These are phyloP conservation scores for Tribolium freemani DNA, from an alignment of 2,888 invertebrate genomes.

Conservation along the genomic window DNA sequence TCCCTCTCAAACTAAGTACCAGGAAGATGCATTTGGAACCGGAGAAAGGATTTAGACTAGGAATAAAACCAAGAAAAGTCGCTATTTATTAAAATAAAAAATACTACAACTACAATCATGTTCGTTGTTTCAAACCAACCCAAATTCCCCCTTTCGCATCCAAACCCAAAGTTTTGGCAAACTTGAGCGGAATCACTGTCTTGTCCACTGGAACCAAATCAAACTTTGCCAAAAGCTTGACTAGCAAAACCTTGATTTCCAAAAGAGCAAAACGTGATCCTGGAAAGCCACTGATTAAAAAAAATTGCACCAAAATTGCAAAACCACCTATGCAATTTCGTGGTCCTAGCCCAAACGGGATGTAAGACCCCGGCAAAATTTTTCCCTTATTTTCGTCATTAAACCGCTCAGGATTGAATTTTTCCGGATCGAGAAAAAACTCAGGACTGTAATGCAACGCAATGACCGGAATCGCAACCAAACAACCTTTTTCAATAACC, in stretches of 20 bases:
- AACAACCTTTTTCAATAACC: slow-evolving; percentile 67
- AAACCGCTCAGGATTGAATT: slow-evolving; percentile 68
- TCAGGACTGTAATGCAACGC: slow-evolving; percentile 72
- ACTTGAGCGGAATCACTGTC: slow-evolving; percentile 54
- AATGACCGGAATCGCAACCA: slow-evolving; percentile 68
- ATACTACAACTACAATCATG: slow-evolving; percentile 2
- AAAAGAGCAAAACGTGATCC: slow-evolving; percentile 62
- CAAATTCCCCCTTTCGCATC: slow-evolving; percentile 52
- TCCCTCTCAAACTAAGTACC: slow-evolving; percentile 57
- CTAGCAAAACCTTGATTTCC: slow-evolving; percentile 60
- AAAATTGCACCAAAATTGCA: neutral
- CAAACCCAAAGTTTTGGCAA: slow-evolving; percentile 48
- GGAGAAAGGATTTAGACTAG: slow-evolving; percentile 59
- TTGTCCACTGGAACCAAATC: slow-evolving; percentile 58
- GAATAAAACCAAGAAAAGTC: slow-evolving; percentile 40
- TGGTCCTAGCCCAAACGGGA: slow-evolving; percentile 70
- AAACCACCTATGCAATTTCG: slow-evolving; percentile 63
- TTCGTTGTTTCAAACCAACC: slow-evolving; percentile 42
- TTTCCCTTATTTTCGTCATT: slow-evolving; percentile 63
- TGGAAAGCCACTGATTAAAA: slow-evolving; percentile 47
- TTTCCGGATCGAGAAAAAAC: slow-evolving; percentile 71
- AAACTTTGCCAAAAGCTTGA: slow-evolving; percentile 58
- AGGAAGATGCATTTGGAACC: slow-evolving; percentile 64
- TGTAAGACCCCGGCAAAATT: slow-evolving; percentile 68
- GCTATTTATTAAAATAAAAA: neutral